A percentile compares a stretch with the other conserved stretches of the same genome.
Evolutionary conservation across 1,140 invertebrate genomes (phyloP).

Genomic region (Steinernema khuongi): DNA sequence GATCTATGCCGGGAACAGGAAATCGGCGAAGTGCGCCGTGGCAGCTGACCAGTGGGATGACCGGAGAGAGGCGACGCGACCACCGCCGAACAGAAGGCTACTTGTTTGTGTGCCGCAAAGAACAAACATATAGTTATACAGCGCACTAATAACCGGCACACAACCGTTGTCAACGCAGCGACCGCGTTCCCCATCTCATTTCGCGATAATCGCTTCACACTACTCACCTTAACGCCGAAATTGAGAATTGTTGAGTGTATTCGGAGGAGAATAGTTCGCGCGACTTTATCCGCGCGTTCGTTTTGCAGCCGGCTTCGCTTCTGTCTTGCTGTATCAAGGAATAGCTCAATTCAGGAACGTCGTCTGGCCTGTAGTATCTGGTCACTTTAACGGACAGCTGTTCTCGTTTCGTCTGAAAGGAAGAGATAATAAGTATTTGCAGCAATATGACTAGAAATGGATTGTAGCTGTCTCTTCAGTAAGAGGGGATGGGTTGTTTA

Average conservation of each 20-base stretch:
- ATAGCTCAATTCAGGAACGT: conserved; percentile 58
- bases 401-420: conserved; percentile 60
- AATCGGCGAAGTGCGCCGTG: neutral
- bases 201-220: neutral
- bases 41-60: neutral
- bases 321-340: conserved; percentile 59
- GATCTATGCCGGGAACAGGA: too few relatives aligned
- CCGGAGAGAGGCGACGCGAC: neutral
- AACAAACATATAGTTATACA: conserved; percentile 11
- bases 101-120: neutral
- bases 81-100: neutral
- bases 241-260: conserved; percentile 18
- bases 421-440: neutral
- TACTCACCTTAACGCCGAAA: conserved; percentile 40
- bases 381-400: conserved; percentile 57
- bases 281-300: neutral
- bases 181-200: too few relatives aligned
- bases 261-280: conserved; percentile 44
- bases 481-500: conserved; percentile 6
- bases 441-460: too few relatives aligned
- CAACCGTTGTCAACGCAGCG: too few relatives aligned
- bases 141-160: neutral
- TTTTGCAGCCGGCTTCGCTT: conserved; percentile 31
- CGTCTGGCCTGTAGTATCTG: conserved; percentile 59
- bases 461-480: neutral